phyloP scores from a whole-genome alignment of 2,888 invertebrate genomes.

The Amblyjoppa fuscipennis region DNA sequence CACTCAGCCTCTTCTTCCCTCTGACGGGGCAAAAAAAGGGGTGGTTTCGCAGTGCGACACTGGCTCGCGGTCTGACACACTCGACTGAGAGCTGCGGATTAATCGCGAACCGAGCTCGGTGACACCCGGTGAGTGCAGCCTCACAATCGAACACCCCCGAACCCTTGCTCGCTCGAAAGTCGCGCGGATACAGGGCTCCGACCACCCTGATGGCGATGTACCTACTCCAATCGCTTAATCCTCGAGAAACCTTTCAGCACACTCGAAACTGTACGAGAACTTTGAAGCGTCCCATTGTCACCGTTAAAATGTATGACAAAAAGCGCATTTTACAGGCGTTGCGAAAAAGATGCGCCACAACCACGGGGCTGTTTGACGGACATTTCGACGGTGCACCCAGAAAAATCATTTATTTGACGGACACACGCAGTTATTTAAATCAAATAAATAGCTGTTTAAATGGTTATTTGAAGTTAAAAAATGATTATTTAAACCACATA shows the following conservation, averaged over 20 bases:
- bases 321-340: neutral
- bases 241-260: conserved; percentile 52
- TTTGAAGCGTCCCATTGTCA: conserved; percentile 51
- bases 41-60: conserved; percentile 11
- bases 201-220: conserved; percentile 4
- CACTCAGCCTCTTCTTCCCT: conserved; percentile 48
- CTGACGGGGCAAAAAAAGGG: conserved; percentile 28
- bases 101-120: conserved; percentile 51
- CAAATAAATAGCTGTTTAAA: too few relatives aligned
- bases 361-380: neutral
- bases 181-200: neutral
- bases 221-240: conserved; percentile 41
- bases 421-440: too few relatives aligned
- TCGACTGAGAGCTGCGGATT: conserved; percentile 55
- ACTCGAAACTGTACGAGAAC: conserved; percentile 36
- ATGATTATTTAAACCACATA: too few relatives aligned
- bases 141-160: neutral
- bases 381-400: neutral
- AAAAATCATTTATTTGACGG: too few relatives aligned
- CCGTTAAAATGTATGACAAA: conserved; percentile 33
- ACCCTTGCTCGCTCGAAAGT: neutral
- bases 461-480: too few relatives aligned
- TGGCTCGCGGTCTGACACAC: conserved; percentile 48
- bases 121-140: conserved; percentile 51
- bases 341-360: neutral